Evolutionary conservation across 2,888 invertebrate genomes (phyloP).

Genomic region (Macaria notata): DNA sequence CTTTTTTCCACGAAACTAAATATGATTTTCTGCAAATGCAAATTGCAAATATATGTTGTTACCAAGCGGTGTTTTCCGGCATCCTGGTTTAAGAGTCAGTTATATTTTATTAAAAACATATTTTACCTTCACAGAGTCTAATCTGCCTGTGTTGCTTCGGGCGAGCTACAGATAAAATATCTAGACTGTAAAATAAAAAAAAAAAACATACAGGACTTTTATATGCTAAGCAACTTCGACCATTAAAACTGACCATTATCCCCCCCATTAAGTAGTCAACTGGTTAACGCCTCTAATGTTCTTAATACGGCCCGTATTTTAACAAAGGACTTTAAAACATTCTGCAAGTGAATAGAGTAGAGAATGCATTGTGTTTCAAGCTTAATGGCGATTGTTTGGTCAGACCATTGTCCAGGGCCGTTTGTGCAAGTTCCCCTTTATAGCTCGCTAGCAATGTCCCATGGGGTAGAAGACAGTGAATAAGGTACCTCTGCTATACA

Average conservation of each 20-base stretch:
- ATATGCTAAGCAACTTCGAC: slow-evolving; percentile 9
- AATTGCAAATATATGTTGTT: no score
- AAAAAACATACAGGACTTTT: slow-evolving; percentile 1
- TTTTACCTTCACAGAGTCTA: no score
- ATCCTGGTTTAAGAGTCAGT: no score
- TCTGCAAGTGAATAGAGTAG: slow-evolving; percentile 3
- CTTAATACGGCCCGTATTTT: slow-evolving; percentile 3
- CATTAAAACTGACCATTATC: slow-evolving; percentile 20
- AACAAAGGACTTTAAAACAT: slow-evolving; percentile 7
- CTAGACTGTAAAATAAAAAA: no score
- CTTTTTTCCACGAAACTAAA: no score
- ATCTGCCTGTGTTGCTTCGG: no score
- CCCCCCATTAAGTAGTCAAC: slow-evolving; percentile 22
- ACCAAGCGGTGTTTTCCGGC: no score
- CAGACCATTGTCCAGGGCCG: slow-evolving; percentile 27
- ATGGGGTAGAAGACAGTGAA: slow-evolving; percentile 5
- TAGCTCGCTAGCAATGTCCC: slow-evolving; percentile 12
- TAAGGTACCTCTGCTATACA: no score
- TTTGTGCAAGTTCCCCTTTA: slow-evolving; percentile 32
- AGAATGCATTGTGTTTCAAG: slow-evolving; percentile 13
- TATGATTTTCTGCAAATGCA: no score
- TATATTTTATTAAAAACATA: no score
- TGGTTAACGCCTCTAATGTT: slow-evolving; percentile 23
- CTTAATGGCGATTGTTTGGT: slow-evolving; percentile 29
- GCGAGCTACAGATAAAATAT: no score